Conservation (phyloP, 1,140 invertebrate genomes). For the Dreissena polymorpha region DNA sequence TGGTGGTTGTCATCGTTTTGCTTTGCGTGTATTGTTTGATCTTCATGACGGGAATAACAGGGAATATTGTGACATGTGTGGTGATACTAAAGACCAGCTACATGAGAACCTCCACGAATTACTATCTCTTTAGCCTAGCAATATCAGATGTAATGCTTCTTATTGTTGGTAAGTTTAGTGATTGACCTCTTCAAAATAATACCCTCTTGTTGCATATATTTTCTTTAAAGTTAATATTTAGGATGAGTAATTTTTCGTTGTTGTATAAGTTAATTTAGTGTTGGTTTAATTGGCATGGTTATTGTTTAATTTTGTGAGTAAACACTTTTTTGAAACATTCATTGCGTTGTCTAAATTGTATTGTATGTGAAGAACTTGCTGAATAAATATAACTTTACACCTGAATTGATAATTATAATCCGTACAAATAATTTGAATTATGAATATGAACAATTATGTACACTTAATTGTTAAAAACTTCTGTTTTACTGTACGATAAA, state of each 20-base stretch:
- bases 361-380: too few relatives aligned
- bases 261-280: neutral
- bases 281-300: neutral
- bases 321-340: neutral
- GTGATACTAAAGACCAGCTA: slow-evolving; percentile 94
- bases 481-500: too few relatives aligned
- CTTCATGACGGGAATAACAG: slow-evolving; percentile 91
- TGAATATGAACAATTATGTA: too few relatives aligned
- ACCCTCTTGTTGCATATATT: neutral
- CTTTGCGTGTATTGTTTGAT: slow-evolving; percentile 90
- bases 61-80: slow-evolving; percentile 95
- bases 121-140: slow-evolving; percentile 95
- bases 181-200: neutral
- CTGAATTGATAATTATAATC: too few relatives aligned
- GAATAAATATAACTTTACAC: too few relatives aligned
- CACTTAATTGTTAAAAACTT: too few relatives aligned
- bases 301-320: neutral
- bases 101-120: slow-evolving; percentile 90
- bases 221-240: neutral
- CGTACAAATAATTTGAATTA: too few relatives aligned
- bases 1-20: slow-evolving; percentile 67
- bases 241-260: neutral
- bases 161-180: slow-evolving; percentile 78
- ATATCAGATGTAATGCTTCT: slow-evolving; percentile 95
- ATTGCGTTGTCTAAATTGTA: neutral